Percentiles rank a stretch among this genome's conserved stretches.
phyloP scores from a whole-genome alignment of 2,113 vertebrate species.

The Pterocles orientalis region DNA sequence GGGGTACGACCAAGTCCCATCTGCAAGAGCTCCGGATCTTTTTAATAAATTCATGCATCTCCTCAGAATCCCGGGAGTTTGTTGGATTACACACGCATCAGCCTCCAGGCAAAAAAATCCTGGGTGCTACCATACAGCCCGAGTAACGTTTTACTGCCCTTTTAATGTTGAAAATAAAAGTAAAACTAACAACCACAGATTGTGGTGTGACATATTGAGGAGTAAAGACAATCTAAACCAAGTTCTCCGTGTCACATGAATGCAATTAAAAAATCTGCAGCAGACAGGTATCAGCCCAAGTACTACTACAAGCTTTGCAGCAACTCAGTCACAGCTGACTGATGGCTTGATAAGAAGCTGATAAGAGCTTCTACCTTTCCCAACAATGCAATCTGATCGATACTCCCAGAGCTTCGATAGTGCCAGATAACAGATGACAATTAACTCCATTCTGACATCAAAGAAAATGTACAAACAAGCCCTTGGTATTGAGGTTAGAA shows the following conservation, averaged over 20 bases:
- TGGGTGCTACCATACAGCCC: neutral
- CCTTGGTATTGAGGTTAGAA: neutral
- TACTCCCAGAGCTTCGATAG: neutral
- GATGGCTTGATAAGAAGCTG: neutral
- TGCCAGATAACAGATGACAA: neutral
- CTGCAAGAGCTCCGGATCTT: neutral
- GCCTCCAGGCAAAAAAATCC: neutral
- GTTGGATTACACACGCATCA: neutral
- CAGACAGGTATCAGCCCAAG: neutral
- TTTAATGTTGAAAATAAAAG: constrained; percentile 33
- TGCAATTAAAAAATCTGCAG: neutral
- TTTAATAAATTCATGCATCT: neutral
- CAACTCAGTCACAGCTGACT: neutral
- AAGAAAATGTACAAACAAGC: neutral
- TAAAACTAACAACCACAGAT: constrained; percentile 42
- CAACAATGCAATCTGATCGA: constrained; percentile 27
- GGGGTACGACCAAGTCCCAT: neutral
- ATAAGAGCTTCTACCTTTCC: neutral
- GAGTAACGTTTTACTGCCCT: neutral
- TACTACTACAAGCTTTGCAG: neutral
- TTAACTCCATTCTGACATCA: neutral
- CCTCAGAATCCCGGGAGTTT: neutral
- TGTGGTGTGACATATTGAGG: neutral
- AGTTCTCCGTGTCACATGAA: neutral
- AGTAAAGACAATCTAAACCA: neutral